Conservation (phyloP, 2,888 invertebrate species). For the Urechis unicinctus region DNA sequence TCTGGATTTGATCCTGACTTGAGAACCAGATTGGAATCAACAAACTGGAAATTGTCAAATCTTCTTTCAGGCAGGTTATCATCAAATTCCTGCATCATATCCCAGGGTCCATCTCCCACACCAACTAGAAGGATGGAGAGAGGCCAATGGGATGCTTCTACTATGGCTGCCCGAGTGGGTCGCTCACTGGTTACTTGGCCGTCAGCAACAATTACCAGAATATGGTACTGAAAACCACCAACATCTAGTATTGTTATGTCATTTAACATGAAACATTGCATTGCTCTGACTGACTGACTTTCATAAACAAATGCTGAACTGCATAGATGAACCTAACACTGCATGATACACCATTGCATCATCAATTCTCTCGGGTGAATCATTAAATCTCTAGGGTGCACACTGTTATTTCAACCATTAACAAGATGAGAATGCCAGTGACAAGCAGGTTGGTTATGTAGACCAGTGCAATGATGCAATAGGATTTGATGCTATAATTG, state of each 20-base stretch:
- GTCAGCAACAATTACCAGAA: slow-evolving; percentile 55
- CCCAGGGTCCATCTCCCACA: slow-evolving; percentile 56
- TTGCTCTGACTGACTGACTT: too few species aligned
- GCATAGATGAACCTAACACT: neutral
- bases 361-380: too few species aligned
- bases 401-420: neutral
- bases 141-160: slow-evolving; percentile 53
- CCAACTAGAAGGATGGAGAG: slow-evolving; percentile 55
- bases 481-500: too few species aligned
- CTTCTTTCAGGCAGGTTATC: slow-evolving; percentile 52
- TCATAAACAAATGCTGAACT: too few species aligned
- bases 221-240: slow-evolving; percentile 51
- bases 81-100: slow-evolving; percentile 55
- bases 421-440: too few species aligned
- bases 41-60: slow-evolving; percentile 57
- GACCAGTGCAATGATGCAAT: too few species aligned
- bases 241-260: too few species aligned
- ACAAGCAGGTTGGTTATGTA: too few species aligned
- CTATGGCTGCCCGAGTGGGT: slow-evolving; percentile 53
- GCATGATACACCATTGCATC: too few species aligned
- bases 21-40: slow-evolving; percentile 51
- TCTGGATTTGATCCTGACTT: slow-evolving; percentile 31
- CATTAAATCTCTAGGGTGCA: too few species aligned
- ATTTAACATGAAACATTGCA: too few species aligned
- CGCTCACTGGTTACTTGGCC: slow-evolving; percentile 55